A percentile compares a stretch with the other conserved stretches of the same genome.
phyloP scores from a whole-genome alignment of 2,888 invertebrate genomes.

The Callinectes sapidus region DNA sequence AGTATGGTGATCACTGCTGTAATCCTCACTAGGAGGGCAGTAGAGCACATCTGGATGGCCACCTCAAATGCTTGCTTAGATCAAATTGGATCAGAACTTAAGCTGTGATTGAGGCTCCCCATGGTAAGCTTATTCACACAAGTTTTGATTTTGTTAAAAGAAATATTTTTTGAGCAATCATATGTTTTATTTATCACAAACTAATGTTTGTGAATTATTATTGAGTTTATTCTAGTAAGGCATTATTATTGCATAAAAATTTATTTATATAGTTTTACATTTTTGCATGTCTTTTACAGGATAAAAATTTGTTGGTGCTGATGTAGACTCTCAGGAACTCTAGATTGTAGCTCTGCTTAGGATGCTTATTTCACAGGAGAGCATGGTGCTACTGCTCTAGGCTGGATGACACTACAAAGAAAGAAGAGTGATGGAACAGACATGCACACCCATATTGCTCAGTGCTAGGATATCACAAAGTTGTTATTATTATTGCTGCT shows the following conservation, averaged over 20 bases:
- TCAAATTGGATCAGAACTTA: constrained; percentile 94
- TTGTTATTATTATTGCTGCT: constrained; percentile 79
- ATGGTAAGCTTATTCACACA: constrained; percentile 74
- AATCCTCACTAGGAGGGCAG: constrained; percentile 95
- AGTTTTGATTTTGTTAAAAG: background rate
- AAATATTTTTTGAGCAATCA: background rate
- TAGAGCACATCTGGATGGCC: constrained; percentile 99
- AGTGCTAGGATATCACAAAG: constrained; percentile 91
- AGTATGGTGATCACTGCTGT: constrained; percentile 80
- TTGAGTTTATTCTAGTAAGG: background rate
- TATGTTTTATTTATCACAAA: background rate
- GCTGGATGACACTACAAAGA: constrained; percentile 98
- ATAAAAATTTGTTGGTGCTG: constrained; percentile 94
- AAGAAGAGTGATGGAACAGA: constrained; percentile 91
- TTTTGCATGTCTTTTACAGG: constrained; percentile 77
- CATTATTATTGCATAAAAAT: background rate
- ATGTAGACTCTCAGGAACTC: constrained; percentile 98
- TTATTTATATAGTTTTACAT: background rate
- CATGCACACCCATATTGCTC: constrained; percentile 96
- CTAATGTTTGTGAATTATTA: background rate
- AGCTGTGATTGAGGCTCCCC: constrained; percentile 97
- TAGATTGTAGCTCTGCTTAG: constrained; percentile 97
- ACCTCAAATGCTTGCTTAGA: constrained; percentile 95
- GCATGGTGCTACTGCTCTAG: constrained; percentile 88
- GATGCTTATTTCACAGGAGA: constrained; percentile 81